A percentile compares a stretch with the other conserved stretches of the same genome.
Conservation (phyloP, 2,888 invertebrate genomes). For the Orthosia incerta region DNA sequence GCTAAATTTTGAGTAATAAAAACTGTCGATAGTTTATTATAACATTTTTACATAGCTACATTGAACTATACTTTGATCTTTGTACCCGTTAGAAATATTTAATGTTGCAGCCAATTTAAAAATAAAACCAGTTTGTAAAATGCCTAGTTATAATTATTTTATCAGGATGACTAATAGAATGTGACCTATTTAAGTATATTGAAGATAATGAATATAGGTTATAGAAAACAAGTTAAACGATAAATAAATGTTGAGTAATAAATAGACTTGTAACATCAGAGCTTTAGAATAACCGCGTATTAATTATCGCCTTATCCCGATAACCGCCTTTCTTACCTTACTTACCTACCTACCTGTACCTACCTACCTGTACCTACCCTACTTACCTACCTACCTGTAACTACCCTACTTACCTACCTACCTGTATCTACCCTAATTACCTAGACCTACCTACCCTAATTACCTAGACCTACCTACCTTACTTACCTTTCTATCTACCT, state of each 20-base stretch:
- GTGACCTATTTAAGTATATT: background rate
- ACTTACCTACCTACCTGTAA: too few relatives aligned
- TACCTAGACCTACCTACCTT: too few relatives aligned
- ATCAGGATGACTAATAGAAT: too few relatives aligned
- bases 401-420: too few relatives aligned
- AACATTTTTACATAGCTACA: background rate
- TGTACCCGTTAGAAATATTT: background rate
- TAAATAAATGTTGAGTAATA: background rate
- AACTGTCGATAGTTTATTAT: background rate
- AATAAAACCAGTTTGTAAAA: background rate
- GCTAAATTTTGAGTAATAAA: background rate
- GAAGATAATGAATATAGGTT: too few relatives aligned
- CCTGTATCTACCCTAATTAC: too few relatives aligned
- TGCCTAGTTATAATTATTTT: background rate
- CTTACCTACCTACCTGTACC: too few relatives aligned
- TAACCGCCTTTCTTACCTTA: too few relatives aligned
- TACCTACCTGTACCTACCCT: too few relatives aligned
- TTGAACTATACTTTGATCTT: slow-evolving; percentile 13
- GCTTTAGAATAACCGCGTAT: background rate
- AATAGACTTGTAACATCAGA: background rate
- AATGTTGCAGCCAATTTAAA: background rate
- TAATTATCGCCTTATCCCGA: too few relatives aligned
- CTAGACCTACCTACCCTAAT: too few relatives aligned
- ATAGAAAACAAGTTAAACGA: background rate
- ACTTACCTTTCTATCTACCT: too few relatives aligned